A percentile compares a stretch with the other conserved stretches of the same genome.
phyloP scores from a whole-genome alignment of 2,113 vertebrate genomes.

The Cyphomyrus discorhynchus region DNA sequence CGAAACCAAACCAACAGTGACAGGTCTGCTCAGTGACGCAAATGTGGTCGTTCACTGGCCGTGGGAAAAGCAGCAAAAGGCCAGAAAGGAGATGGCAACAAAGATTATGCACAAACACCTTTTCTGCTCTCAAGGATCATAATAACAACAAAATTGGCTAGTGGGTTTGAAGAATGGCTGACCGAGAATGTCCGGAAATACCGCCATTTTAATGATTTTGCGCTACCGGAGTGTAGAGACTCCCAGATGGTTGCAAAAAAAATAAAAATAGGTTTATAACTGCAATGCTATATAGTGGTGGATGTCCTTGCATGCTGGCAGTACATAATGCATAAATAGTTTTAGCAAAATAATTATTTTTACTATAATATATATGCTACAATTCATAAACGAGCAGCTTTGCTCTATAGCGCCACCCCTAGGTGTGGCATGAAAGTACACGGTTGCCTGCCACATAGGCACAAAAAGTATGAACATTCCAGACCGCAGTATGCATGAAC shows the following conservation, averaged over 20 bases:
- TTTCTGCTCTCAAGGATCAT: not conserved
- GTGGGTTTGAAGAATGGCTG: no score
- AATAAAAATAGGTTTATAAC: not conserved
- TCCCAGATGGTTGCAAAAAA: not conserved
- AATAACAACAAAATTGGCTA: not conserved
- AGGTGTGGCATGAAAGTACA: not conserved
- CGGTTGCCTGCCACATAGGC: not conserved
- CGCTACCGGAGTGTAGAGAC: not conserved
- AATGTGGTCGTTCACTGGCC: not conserved
- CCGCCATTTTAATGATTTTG: not conserved
- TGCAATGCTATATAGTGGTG: not conserved
- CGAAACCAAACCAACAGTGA: not conserved
- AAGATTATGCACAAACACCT: not conserved
- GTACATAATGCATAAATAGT: not conserved
- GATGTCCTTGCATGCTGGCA: not conserved
- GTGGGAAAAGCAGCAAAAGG: not conserved
- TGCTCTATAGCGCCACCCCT: not conserved
- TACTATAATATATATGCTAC: not conserved
- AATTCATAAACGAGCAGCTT: not conserved
- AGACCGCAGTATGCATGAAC: not conserved
- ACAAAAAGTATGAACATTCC: not conserved
- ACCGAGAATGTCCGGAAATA: not conserved
- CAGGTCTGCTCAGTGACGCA: not conserved
- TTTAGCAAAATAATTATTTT: not conserved
- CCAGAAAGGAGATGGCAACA: not conserved